phyloP scores from a whole-genome alignment of 2,113 vertebrate genomes.

The Nannobrachium achirus region DNA sequence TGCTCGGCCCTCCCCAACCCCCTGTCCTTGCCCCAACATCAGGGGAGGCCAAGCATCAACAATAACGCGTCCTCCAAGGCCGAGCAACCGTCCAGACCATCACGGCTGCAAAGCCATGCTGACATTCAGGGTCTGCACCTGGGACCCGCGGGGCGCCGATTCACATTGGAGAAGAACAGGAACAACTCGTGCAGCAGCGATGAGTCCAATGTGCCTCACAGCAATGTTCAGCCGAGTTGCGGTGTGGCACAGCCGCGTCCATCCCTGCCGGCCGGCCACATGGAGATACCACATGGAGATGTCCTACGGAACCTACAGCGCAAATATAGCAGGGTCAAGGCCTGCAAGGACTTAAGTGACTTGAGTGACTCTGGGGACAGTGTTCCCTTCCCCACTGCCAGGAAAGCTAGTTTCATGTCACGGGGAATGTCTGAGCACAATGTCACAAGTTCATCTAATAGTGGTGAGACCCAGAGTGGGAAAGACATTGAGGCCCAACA shows the following conservation, averaged over 20 bases:
- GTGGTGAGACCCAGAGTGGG: slow-evolving; percentile 71
- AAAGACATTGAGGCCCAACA: slow-evolving; percentile 72
- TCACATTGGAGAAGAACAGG: slow-evolving; percentile 66
- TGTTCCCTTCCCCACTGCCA: slow-evolving; percentile 72
- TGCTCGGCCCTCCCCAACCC: slow-evolving; percentile 65
- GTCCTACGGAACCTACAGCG: slow-evolving; percentile 61
- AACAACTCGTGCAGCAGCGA: slow-evolving; percentile 74
- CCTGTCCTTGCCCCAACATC: slow-evolving; percentile 57
- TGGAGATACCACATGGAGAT: slow-evolving; percentile 66
- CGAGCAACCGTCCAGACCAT: slow-evolving; percentile 56
- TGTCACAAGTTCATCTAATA: slow-evolving; percentile 75
- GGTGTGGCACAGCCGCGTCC: slow-evolving; percentile 52
- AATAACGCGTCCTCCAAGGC: slow-evolving; percentile 10
- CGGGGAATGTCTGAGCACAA: slow-evolving; percentile 82
- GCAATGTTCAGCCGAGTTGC: slow-evolving; percentile 51
- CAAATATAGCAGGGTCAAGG: slow-evolving; percentile 79
- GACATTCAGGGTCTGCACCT: slow-evolving; percentile 71
- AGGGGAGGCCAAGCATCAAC: slow-evolving; percentile 28
- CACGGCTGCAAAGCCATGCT: slow-evolving; percentile 37
- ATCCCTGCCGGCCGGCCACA: slow-evolving; percentile 64
- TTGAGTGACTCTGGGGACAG: slow-evolving; percentile 80
- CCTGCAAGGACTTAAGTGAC: slow-evolving; percentile 79
- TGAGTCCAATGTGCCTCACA: slow-evolving; percentile 61
- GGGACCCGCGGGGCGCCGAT: slow-evolving; percentile 26
- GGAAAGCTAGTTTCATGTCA: slow-evolving; percentile 87